These are phyloP conservation scores for Apogon talboti DNA, from an alignment of 2,797 vertebrate genomes.

Conservation along the genomic window DNA sequence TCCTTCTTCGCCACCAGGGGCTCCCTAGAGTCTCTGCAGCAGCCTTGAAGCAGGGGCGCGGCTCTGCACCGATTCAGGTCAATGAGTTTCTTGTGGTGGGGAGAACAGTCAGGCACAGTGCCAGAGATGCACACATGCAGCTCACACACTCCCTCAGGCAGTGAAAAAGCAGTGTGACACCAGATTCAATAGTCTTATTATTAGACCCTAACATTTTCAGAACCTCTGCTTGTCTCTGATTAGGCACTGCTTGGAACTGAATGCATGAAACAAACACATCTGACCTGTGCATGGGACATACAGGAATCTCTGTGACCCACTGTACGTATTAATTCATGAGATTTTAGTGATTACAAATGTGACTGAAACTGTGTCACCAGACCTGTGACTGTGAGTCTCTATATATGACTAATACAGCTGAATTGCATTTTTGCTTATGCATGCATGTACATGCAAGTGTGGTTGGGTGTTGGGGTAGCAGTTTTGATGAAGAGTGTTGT, in stretches of 20 bases:
- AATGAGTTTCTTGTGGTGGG: conserved; percentile 86
- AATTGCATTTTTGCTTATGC: conserved; percentile 17
- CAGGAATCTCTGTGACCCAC: conserved; percentile 28
- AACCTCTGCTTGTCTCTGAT: conserved; percentile 38
- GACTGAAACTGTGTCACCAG: conserved; percentile 27
- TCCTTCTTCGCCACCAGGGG: conserved; percentile 82
- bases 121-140: conserved; percentile 65
- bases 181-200: conserved; percentile 59
- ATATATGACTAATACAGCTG: conserved; percentile 4
- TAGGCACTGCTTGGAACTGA: conserved; percentile 17
- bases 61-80: conserved; percentile 89
- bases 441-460: neutral
- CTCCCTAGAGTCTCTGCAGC: conserved; percentile 78
- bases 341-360: conserved; percentile 32
- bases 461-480: conserved; percentile 11
- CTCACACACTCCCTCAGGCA: conserved; percentile 31
- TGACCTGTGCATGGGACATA: conserved; percentile 30
- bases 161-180: conserved; percentile 43
- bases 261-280: conserved; percentile 12
- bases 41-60: conserved; percentile 77
- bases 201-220: conserved; percentile 54
- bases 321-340: conserved; percentile 15
- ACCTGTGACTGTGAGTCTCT: conserved; percentile 5
- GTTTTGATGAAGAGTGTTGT: conserved; percentile 39
- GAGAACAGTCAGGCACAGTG: conserved; percentile 71